Evolutionary conservation across 2,888 invertebrate genomes (phyloP), one percentile per base, ranked within the genome.

Genomic region (Nomada ferruginata): DNA sequence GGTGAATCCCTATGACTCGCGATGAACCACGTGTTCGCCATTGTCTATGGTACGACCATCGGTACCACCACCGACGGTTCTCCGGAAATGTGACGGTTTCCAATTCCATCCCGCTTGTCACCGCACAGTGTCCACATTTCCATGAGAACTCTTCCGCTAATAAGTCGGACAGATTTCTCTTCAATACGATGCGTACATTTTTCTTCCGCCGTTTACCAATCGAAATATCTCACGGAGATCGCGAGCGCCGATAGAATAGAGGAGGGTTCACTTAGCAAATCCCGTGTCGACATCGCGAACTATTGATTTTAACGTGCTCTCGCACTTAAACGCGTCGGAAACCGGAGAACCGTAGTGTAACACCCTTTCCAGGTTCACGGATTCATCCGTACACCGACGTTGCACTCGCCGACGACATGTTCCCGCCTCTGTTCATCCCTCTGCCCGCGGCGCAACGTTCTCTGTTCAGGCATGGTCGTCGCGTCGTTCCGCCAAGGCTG

Each of bases 261-360:
- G 20, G 36, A 52, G 23, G 23, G 20, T 47, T 83, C 85, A 87
- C 82, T 89, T 86, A 82, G 83, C 80, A 89, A 91, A 90, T 91
- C 88, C 87, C 80, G 83, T 80, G 77, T 83, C 79, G 89, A 85
- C 85, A 82, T 84, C 77, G 84, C 79, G 82, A 77, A 82, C 89
- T 92, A 92, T 92, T 90, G 91, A 91, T 92, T 80, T 90, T 84
- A 79, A 84, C 86, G 85, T 84, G 76, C 83, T 85, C 82, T 87
- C 83, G 84, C 81, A 83, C 84, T 89, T 81, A 89, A 76, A 79
- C 84, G 81, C 82, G 79, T 70, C 70, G 69, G 84, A 85, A 88
- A 87, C 85, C 84, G 71, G 78, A 85, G 88, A 86, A 85, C 78
- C 82, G 84, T 83, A 79, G 75, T 63, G 71, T 75, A 83, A 79